Conservation (phyloP, 2,888 invertebrate genomes). For the Stenchaetothrips biformis region DNA sequence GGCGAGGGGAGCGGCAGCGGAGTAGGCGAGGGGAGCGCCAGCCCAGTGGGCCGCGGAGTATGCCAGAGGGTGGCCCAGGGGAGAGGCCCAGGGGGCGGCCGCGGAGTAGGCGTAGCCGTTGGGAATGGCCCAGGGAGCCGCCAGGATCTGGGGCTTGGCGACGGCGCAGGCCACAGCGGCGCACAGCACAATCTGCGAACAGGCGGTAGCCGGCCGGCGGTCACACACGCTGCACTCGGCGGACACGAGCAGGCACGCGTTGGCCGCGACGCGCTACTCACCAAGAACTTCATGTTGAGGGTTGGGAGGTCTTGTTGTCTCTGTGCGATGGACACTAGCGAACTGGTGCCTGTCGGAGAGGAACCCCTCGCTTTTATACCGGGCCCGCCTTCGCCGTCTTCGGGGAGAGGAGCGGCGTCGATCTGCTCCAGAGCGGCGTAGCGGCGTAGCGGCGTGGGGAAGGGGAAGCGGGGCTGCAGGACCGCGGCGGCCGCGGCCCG, state of each 20-base stretch:
- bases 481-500: background rate
- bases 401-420: background rate
- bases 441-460: conserved; percentile 29
- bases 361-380: conserved; percentile 18
- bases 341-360: conserved; percentile 11
- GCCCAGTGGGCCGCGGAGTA: conserved; percentile 26
- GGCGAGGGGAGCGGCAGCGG: conserved; percentile 35
- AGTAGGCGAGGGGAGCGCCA: conserved; percentile 33
- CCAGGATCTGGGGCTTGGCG: conserved; percentile 40
- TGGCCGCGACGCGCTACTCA: conserved; percentile 37
- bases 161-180: conserved; percentile 47
- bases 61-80: conserved; percentile 26
- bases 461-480: background rate
- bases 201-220: conserved; percentile 35
- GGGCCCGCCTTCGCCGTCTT: background rate
- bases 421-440: conserved; percentile 31
- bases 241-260: background rate
- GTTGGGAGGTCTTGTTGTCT: conserved; percentile 25
- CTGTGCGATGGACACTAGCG: conserved; percentile 9
- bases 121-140: conserved; percentile 35
- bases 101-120: conserved; percentile 36
- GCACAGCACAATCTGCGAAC: conserved; percentile 54
- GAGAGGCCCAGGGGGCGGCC: conserved; percentile 30
- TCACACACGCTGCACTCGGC: conserved; percentile 14
- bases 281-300: conserved; percentile 44